Percentiles rank a stretch among this genome's conserved stretches.
Conservation (phyloP, 2,797 vertebrate genomes). For the Microchirus variegatus region DNA sequence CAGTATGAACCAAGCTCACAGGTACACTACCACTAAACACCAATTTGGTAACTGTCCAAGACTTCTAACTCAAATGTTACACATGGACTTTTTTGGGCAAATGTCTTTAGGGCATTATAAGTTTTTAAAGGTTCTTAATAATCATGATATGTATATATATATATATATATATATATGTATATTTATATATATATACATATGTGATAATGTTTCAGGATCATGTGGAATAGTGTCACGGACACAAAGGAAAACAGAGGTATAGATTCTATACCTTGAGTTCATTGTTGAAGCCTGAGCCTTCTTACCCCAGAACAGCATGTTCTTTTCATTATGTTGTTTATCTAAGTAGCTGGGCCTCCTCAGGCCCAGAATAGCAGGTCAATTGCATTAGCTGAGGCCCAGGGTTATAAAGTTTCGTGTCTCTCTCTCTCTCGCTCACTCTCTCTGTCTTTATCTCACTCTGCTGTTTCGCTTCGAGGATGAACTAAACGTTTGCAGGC, state of each 20-base stretch:
- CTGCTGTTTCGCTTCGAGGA: conserved; percentile 35
- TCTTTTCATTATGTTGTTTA: conserved; percentile 81
- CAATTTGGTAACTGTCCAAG: conserved; percentile 1
- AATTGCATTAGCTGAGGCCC: conserved; percentile 77
- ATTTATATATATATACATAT: no score
- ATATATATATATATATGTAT: no score
- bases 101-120: no score
- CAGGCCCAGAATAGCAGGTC: conserved; percentile 78
- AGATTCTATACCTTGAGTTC: conserved; percentile 48
- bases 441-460: conserved; percentile 23
- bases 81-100: no score
- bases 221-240: conserved; percentile 9
- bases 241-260: conserved; percentile 27
- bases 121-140: no score
- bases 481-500: conserved; percentile 50
- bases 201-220: not conserved
- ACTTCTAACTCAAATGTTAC: no score
- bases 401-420: conserved; percentile 77
- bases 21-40: conserved; percentile 3
- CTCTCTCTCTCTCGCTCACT: conserved; percentile 21
- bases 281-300: conserved; percentile 59
- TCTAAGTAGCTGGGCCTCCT: conserved; percentile 74
- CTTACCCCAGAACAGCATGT: conserved; percentile 74
- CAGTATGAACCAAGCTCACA: not conserved
- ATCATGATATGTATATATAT: no score